Evolutionary conservation across 2,113 vertebrate species (phyloP), one percentile per base, ranked within the genome.

Genomic region (Carassius auratus): DNA sequence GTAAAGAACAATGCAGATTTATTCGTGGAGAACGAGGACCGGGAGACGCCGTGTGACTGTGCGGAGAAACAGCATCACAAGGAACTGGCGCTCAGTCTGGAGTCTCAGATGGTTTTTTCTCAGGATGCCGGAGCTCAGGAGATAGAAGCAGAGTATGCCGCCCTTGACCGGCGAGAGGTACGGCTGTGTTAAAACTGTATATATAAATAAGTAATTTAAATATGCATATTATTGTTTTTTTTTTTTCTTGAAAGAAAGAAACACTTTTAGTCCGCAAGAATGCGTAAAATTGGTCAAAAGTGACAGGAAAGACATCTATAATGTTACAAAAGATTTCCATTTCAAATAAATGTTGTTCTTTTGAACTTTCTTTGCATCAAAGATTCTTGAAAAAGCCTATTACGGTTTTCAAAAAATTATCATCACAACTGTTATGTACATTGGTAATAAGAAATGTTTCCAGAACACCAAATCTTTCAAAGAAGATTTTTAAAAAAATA

Each of bases 71-170:
- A 97, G 69, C 97, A 97, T 92, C 97, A 99, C 93, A 97, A 97
- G 94, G 97, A 98, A 86, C 90, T 99, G 93, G 98, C 98, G 87
- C 96, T 99, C 81, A 96, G 97, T 93, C 94, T 99, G 92, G 98
- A 99, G 94, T 98, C 97, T 77, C 97, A 97, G 90, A 99, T 99
- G 98, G 98, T 99, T 86, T 99, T 99, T 93, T 98, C 97, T 85
- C 95, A 95, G 91, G 97, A 97, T 93, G 97, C 97, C 1, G 97
- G 97, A 91, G 97, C 97, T 71, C 97, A 97, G 92, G 96, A 95
- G 90, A 96, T 97, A 88, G 97, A 99, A 95, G 97, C 97, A 33
- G 97, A 99, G 92, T 98, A 99, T 86, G 96, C 97, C 85, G 96
- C 97, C 87, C 95, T 98, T 88, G 97, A 99, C 93, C 97, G 96